Base-by-base conservation (phyloP, 2,797 vertebrate species). In the Molossus molossus region DNA sequence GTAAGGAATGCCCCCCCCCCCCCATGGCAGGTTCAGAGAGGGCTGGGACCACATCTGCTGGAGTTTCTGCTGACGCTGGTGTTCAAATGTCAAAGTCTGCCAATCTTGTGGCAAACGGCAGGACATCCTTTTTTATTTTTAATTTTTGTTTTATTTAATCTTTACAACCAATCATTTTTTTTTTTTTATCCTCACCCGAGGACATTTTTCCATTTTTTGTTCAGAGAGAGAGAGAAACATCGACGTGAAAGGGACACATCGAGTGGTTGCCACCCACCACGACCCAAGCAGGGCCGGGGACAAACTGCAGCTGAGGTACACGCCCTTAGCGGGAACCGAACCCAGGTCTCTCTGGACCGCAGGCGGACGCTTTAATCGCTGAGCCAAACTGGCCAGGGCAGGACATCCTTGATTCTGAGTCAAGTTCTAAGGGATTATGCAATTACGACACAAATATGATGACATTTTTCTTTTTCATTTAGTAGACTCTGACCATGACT, bases 1-100 rank as follows among this genome's bases (percentile, higher is more conserved):
- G 58, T 12, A 29, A 48, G 21, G 45, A 55, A 60, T 79, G 37
- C 21, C 3, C 62, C 29, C n/a, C 48, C 0, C 4, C n/a, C 48
- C 0, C 4, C 9, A 33, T 0, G 4, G n/a, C 40, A 53, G 25
- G 58, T 40, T 75, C 27, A 11, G 0, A 29, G 79, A 48, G 79
- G 50, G 9, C 50, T 29, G 18, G 50, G 20, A 21, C 48, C 70
- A 12, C 2, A 20, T 27, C 55, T 45, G 5, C 21, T 4, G 0
- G 7, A 48, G 29, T 27, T 37, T 58, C 57, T 72, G 29, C 83
- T 58, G 5, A 83, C 57, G 21, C 64, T 4, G 1, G 4, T 0
- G 3, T 20, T 18, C 60, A 15, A 27, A 69, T 18, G 85, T 17
- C 57, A 8, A 65, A 90, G 62, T 29, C 87, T n/a, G 60, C n/a